Conservation (phyloP, 2,888 invertebrate species). For the Stenurella melanura region DNA sequence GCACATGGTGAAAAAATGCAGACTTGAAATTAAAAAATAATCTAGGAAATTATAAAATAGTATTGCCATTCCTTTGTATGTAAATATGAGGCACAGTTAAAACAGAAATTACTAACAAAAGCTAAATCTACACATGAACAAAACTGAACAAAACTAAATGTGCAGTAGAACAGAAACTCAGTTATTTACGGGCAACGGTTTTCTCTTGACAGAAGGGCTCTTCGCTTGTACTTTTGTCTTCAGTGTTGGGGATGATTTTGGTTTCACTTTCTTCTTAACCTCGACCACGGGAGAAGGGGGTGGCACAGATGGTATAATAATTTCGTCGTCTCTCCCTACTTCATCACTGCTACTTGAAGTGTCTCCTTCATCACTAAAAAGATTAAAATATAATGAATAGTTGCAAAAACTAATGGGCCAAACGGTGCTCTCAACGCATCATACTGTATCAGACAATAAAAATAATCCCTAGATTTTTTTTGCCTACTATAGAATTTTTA, state of each 20-base stretch:
- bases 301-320: conserved; percentile 76
- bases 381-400: conserved; percentile 5
- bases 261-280: conserved; percentile 58
- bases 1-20: background rate
- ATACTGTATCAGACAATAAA: too few species aligned
- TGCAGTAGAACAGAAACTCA: conserved; percentile 21
- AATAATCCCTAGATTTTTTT: too few species aligned
- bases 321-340: conserved; percentile 63
- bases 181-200: conserved; percentile 76
- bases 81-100: background rate
- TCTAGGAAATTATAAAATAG: background rate
- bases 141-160: background rate
- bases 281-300: conserved; percentile 82
- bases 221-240: conserved; percentile 60
- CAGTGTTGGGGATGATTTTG: conserved; percentile 61
- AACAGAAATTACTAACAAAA: background rate
- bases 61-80: background rate
- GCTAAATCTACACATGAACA: background rate
- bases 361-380: conserved; percentile 85
- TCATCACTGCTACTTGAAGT: conserved; percentile 83
- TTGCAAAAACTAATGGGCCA: too few species aligned
- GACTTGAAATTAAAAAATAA: background rate
- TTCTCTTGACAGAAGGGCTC: conserved; percentile 73
- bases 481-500: too few species aligned
- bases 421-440: too few species aligned